These are phyloP conservation scores for Salvator merianae DNA, from an alignment of 2,113 vertebrate species.

Conservation along the genomic window DNA sequence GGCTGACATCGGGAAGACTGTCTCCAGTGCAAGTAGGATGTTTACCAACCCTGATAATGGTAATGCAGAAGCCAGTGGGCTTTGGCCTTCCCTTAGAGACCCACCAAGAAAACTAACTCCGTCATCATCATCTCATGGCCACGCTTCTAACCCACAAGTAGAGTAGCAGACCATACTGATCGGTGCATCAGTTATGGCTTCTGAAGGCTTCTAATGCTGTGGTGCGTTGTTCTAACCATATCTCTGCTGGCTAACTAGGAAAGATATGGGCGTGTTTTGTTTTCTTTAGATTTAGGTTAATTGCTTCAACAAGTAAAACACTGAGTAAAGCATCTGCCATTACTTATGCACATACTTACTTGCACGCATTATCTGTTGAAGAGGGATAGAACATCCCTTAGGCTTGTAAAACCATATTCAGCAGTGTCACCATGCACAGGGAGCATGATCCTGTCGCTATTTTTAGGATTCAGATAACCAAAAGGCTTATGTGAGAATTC, in stretches of 20 bases:
- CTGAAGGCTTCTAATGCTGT: conserved; percentile 32
- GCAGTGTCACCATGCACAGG: not conserved
- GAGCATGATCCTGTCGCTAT: not conserved
- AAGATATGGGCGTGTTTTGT: not conserved
- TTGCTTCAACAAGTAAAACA: not conserved
- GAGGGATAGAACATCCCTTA: not conserved
- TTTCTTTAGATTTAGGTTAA: not conserved
- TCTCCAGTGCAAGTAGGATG: conserved; percentile 99
- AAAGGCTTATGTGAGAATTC: not conserved
- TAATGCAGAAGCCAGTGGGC: conserved; percentile 87
- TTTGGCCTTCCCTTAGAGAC: conserved; percentile 72
- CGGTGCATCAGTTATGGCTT: conserved; percentile 12
- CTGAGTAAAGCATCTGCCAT: conserved; percentile 4
- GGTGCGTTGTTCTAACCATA: conserved; percentile 23
- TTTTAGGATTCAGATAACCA: not conserved
- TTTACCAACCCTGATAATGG: conserved; percentile 96
- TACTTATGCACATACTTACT: not conserved
- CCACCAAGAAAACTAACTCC: conserved; percentile 48
- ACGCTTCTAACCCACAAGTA: conserved; percentile 39
- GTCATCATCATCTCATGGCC: conserved; percentile 48
- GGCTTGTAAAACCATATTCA: too few relatives aligned
- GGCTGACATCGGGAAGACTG: conserved; percentile 98
- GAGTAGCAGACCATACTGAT: conserved; percentile 29
- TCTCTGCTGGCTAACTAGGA: conserved; percentile 49
- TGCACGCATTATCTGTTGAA: too few relatives aligned